Percentiles rank a stretch among this genome's conserved stretches.
Evolutionary conservation across 2,888 invertebrate genomes (phyloP).

Genomic region (Arenicola marina): DNA sequence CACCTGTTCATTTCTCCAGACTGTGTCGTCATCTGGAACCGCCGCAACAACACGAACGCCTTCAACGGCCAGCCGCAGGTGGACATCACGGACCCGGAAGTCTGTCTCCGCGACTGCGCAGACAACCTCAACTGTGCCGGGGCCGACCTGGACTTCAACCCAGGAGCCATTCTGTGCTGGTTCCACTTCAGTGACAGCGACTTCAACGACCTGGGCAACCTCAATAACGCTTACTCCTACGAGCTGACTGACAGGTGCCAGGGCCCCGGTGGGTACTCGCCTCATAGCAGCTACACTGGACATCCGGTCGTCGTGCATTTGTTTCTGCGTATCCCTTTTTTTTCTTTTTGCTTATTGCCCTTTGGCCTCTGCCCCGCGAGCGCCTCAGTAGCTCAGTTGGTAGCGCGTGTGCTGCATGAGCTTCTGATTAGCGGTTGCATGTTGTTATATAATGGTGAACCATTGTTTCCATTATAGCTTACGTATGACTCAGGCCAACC

Average conservation of each 20-base stretch:
- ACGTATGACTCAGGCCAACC: too few relatives aligned
- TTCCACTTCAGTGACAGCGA: slow-evolving; percentile 1
- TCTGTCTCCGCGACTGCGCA: neutral
- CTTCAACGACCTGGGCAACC: neutral
- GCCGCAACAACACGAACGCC: neutral
- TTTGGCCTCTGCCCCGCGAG: too few relatives aligned
- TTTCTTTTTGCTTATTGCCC: too few relatives aligned
- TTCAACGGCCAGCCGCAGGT: neutral
- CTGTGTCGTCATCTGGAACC: neutral
- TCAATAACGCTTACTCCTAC: neutral
- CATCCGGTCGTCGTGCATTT: too few relatives aligned
- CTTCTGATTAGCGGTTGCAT: too few relatives aligned
- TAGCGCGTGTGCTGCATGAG: too few relatives aligned
- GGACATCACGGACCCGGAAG: neutral
- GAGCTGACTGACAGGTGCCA: neutral
- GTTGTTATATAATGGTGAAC: too few relatives aligned
- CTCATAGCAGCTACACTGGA: too few relatives aligned
- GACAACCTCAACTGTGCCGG: neutral
- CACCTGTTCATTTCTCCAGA: neutral
- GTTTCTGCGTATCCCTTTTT: too few relatives aligned
- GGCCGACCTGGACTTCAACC: neutral
- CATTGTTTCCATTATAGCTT: too few relatives aligned
- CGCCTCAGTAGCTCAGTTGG: too few relatives aligned
- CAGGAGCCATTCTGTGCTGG: neutral
- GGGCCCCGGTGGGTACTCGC: too few relatives aligned